These are phyloP conservation scores for Microtus richardsoni DNA, from an alignment of 2,113 vertebrate genomes.

Conservation along the genomic window DNA sequence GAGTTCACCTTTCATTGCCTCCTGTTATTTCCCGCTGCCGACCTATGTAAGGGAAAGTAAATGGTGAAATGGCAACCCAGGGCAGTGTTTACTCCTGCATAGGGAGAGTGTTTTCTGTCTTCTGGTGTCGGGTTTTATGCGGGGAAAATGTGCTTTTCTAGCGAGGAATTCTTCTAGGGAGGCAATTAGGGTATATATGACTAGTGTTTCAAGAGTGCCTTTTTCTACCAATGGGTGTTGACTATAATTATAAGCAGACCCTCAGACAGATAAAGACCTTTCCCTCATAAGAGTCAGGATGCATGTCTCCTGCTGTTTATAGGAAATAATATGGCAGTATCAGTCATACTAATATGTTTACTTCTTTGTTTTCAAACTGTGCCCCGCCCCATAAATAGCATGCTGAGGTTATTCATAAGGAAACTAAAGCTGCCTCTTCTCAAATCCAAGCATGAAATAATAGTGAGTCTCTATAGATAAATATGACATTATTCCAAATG, in stretches of 20 bases:
- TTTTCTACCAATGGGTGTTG: conserved; percentile 18
- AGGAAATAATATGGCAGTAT: conserved; percentile 45
- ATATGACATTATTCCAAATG: conserved; percentile 32
- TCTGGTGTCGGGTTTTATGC: not conserved
- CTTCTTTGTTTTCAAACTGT: conserved; percentile 58
- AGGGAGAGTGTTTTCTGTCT: conserved; percentile 17
- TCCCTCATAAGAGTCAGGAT: not conserved
- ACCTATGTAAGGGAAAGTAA: conserved; percentile 65
- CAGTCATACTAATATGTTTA: conserved; percentile 44
- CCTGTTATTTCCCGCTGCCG: conserved; percentile 67
- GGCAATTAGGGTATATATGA: conserved; percentile 50
- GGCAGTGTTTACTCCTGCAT: conserved; percentile 41
- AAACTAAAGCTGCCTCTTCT: conserved; percentile 12
- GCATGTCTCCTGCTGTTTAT: conserved; percentile 19
- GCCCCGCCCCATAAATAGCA: conserved; percentile 19
- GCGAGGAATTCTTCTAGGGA: conserved; percentile 60
- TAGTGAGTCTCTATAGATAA: not conserved
- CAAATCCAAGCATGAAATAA: conserved; percentile 35
- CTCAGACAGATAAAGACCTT: conserved; percentile 31
- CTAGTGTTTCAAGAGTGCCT: conserved; percentile 55
- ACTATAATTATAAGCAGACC: conserved; percentile 24
- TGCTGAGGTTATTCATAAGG: conserved; percentile 50
- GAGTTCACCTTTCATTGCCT: conserved; percentile 73
- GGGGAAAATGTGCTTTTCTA: not conserved
- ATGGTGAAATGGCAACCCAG: conserved; percentile 36